phyloP scores from a whole-genome alignment of 2,113 vertebrate species.

The Tragelaphus buxtoni region DNA sequence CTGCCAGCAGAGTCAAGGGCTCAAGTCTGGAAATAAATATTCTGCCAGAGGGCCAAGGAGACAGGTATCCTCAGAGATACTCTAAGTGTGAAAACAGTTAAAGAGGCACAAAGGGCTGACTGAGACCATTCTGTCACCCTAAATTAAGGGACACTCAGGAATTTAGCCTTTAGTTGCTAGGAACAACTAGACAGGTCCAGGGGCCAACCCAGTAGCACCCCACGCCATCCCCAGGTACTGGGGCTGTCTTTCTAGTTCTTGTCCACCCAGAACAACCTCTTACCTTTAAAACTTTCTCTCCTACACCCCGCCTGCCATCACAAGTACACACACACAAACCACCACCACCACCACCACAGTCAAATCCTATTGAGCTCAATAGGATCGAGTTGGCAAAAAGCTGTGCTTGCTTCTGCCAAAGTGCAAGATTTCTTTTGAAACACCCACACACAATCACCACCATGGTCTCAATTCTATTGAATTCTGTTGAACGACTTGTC shows the following conservation, averaged over 20 bases:
- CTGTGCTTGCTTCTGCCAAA: constrained; percentile 69
- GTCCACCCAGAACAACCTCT: neutral
- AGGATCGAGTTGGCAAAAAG: constrained; percentile 65
- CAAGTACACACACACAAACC: neutral
- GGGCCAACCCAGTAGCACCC: neutral
- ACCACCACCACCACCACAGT: neutral
- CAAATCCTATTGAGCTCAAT: neutral
- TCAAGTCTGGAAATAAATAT: neutral
- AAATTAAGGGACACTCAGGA: neutral
- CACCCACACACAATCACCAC: neutral
- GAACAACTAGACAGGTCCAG: neutral
- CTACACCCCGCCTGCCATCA: too few relatives aligned
- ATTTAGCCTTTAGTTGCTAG: neutral
- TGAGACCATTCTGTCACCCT: neutral
- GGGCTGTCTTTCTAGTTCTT: neutral
- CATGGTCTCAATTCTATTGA: neutral
- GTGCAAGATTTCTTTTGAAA: constrained; percentile 51
- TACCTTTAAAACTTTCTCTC: neutral
- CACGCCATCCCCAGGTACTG: neutral
- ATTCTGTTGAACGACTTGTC: neutral
- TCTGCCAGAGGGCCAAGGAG: neutral
- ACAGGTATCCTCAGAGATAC: neutral
- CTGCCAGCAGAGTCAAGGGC: neutral
- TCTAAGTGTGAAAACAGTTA: neutral
- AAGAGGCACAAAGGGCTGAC: neutral